Evolutionary conservation across 1,140 invertebrate species (phyloP).

Genomic region (Aplysia californica): DNA sequence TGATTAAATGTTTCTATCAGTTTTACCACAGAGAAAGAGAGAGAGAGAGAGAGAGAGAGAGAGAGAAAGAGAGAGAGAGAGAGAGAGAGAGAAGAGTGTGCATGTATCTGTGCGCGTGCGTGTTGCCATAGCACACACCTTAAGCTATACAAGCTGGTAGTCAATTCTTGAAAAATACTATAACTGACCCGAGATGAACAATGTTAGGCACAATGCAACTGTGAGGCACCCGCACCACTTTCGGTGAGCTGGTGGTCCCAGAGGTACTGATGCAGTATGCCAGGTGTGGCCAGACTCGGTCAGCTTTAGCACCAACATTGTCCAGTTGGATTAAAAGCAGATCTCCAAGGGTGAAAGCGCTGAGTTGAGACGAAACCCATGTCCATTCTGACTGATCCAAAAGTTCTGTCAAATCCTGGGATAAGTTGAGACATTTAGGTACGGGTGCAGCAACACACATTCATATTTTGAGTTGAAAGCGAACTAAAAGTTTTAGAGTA

Average conservation of each 20-base stretch:
- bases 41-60: background rate
- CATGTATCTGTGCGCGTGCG: background rate
- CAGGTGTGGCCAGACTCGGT: conserved; percentile 27
- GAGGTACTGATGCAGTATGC: conserved; percentile 67
- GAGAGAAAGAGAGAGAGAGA: background rate
- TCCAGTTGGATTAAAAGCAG: background rate
- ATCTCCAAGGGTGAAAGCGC: background rate
- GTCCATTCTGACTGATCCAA: conserved; percentile 5
- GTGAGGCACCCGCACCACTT: conserved; percentile 64
- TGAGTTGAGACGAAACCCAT: conserved; percentile 3
- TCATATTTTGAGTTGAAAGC: too few relatives aligned
- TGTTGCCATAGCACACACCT: background rate
- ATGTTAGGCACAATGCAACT: conserved; percentile 65
- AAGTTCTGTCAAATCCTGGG: conserved; percentile 26
- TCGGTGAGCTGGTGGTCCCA: conserved; percentile 63
- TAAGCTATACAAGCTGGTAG: background rate
- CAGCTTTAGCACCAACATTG: background rate
- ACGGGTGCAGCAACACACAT: too few relatives aligned
- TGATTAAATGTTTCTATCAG: too few relatives aligned
- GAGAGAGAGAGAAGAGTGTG: background rate
- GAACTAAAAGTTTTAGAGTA: too few relatives aligned
- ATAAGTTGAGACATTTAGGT: too few relatives aligned
- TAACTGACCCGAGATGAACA: conserved; percentile 55
- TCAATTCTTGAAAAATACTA: background rate
- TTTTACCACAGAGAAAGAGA: too few relatives aligned